Percentiles rank a stretch among this genome's conserved stretches.
phyloP scores from a whole-genome alignment of 2,888 invertebrate genomes.

The Synanthedon myopaeformis region DNA sequence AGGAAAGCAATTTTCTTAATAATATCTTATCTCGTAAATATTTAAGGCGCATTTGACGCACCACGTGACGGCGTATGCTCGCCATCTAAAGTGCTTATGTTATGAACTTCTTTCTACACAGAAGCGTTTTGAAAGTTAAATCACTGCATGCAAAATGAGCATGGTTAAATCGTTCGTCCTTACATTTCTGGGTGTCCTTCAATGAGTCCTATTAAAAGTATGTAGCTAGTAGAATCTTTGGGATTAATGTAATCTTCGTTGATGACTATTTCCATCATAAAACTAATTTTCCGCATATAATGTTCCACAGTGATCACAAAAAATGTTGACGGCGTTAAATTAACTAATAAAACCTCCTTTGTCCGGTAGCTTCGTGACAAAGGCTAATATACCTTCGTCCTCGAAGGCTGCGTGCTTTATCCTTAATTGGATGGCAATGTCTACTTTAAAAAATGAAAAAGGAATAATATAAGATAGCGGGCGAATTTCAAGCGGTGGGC shows the following conservation, averaged over 20 bases:
- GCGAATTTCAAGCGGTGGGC: background rate
- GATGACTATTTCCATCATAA: conserved; percentile 4
- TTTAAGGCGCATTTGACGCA: no score
- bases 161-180: no score
- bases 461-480: background rate
- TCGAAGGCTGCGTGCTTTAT: conserved; percentile 26
- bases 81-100: no score
- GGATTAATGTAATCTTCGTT: background rate
- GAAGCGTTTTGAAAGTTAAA: no score
- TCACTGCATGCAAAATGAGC: no score
- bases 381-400: conserved; percentile 26
- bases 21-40: no score
- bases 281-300: conserved; percentile 9
- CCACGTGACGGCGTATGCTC: no score
- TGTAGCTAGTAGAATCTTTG: no score
- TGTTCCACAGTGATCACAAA: conserved; percentile 13
- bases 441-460: conserved; percentile 10
- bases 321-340: conserved; percentile 18
- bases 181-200: background rate
- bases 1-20: no score
- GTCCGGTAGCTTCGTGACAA: conserved; percentile 19
- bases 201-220: no score
- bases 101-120: no score
- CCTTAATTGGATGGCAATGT: conserved; percentile 36
- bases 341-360: conserved; percentile 27